Evolutionary conservation across 2,888 invertebrate species (phyloP), one percentile per base, ranked within the genome.

Genomic region (Asteroscopus sphinx): DNA sequence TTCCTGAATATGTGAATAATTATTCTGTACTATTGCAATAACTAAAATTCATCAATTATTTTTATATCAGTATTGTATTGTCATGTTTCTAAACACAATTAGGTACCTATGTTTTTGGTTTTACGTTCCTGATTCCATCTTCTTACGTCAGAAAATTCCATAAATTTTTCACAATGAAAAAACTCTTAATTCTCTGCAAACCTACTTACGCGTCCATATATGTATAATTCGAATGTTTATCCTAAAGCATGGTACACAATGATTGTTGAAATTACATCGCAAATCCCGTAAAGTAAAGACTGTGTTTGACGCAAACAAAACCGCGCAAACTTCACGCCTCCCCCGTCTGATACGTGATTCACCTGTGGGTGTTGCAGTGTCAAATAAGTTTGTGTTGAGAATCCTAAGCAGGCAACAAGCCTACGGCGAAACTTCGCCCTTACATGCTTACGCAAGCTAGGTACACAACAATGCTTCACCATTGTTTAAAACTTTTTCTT

Each of bases 311-410:
- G 44, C 46, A 54, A 56, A 62, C 53, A 61, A 54, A 52, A 56
- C 32, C 49, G 5, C 35, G 54, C 15, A 39, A 64, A 59, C 35
- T 61, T 54, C 6, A 4, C 30, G 30, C 28, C 15, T 26, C 37
- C 54, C 15, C 32, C 21, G 33, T 28, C 41, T 66, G 42, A 68
- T 68, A 62, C 63, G 59, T 62, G 57, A 63, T 61, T 73, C 58
- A 66, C 65, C 60, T 68, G 68, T 76, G 54, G 58, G 60, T 61
- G 58, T 67, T 73, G 69, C 73, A 77, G 66, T 77, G 76, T 80
- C 78, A 79, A 77, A 76, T 76, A 80, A 77, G 70, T 79, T 80
- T 68, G 61, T 62, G 57, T 51, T 53, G 57, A 46, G 65, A 70
- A 70, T 76, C 57, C 39, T 39, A 67, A 75, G 66, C 68, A 68